A percentile compares a stretch with the other conserved stretches of the same genome.
Conservation (phyloP, 2,888 invertebrate species). For the Nephrotoma guestfalica region DNA sequence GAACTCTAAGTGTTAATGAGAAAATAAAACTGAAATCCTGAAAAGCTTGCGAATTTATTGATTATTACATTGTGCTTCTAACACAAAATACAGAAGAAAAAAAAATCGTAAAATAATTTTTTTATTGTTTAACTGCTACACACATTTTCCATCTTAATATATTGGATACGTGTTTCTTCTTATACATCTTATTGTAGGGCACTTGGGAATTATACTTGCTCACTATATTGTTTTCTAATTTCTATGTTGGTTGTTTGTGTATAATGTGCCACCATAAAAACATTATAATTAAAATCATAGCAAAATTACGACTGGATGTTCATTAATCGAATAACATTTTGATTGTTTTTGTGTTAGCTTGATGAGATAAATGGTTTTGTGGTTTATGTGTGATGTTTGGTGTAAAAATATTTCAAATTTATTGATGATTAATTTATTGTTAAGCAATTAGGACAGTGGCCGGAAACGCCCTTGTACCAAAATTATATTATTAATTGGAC, state of each 20-base stretch:
- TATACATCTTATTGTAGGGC: background rate
- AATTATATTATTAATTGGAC: too few species aligned
- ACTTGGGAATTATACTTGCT: background rate
- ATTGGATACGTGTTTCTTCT: background rate
- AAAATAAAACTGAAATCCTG: background rate
- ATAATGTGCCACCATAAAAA: background rate
- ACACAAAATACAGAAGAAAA: background rate
- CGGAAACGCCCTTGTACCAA: background rate
- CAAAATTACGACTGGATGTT: background rate
- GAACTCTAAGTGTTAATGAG: background rate
- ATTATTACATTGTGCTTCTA: background rate
- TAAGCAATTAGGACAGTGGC: background rate
- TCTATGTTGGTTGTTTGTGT: background rate
- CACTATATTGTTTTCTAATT: background rate
- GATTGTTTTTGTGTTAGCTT: background rate
- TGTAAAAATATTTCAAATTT: background rate
- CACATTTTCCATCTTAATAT: background rate
- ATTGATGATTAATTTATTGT: background rate
- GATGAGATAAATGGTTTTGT: background rate
- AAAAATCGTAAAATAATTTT: background rate
- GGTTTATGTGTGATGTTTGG: background rate
- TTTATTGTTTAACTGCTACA: background rate
- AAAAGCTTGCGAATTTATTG: background rate
- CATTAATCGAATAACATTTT: background rate
- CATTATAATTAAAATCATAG: background rate